phyloP scores from a whole-genome alignment of 2,113 vertebrate genomes.

The Rutilus rutilus region DNA sequence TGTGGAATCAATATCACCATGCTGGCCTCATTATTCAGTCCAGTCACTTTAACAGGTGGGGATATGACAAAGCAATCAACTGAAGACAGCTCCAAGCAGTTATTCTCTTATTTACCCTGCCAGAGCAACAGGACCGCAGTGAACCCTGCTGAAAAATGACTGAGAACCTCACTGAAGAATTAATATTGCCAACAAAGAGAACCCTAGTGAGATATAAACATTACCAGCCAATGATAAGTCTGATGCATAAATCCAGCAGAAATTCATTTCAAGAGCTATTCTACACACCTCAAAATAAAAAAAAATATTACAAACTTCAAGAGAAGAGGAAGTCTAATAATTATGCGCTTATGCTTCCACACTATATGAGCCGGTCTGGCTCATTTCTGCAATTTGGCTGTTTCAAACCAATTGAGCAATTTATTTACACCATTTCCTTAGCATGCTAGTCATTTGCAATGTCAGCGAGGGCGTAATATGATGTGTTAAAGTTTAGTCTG shows the following conservation, averaged over 20 bases:
- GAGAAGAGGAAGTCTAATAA: background rate
- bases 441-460: background rate
- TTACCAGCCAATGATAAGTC: slow-evolving; percentile 15
- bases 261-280: slow-evolving; percentile 28
- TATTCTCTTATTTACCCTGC: slow-evolving; percentile 34
- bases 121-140: slow-evolving; percentile 8
- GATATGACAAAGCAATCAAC: slow-evolving; percentile 40
- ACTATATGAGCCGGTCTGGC: background rate
- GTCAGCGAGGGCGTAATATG: background rate
- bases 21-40: slow-evolving; percentile 30
- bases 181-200: slow-evolving; percentile 37
- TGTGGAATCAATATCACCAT: slow-evolving; percentile 30
- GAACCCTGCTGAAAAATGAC: slow-evolving; percentile 26
- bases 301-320: background rate
- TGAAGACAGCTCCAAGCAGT: slow-evolving; percentile 11
- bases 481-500: background rate
- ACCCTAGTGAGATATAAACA: slow-evolving; percentile 28
- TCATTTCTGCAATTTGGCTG: background rate
- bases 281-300: background rate
- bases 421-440: background rate
- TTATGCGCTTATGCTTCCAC: background rate
- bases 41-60: slow-evolving; percentile 32
- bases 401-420: background rate
- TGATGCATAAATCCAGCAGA: background rate
- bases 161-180: slow-evolving; percentile 21